Conservation (phyloP, 2,113 vertebrate species). For the Grantiella picta region DNA sequence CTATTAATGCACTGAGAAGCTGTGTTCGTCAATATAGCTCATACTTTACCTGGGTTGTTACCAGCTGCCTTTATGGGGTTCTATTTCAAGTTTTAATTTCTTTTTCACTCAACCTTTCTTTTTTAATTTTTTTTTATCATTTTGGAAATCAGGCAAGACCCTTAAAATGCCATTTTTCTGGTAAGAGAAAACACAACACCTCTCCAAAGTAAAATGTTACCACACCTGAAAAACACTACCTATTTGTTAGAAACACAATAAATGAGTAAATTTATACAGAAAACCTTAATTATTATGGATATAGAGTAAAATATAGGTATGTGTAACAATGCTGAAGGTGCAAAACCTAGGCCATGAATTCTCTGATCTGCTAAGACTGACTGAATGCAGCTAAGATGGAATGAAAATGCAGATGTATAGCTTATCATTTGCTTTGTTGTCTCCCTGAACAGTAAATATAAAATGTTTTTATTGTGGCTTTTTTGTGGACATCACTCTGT, state of each 20-base stretch:
- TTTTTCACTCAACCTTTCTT: neutral
- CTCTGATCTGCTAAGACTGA: neutral
- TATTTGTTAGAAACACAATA: neutral
- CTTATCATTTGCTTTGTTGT: neutral
- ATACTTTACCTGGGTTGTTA: neutral
- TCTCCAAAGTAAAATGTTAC: neutral
- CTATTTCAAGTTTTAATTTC: neutral
- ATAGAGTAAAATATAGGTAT: neutral
- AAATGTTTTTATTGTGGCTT: neutral
- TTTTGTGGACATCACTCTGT: neutral
- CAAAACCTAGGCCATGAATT: neutral
- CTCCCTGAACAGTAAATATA: neutral
- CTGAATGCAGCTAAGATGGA: neutral
- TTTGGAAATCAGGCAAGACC: neutral
- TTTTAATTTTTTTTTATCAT: neutral
- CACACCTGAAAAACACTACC: neutral
- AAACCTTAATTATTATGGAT: neutral
- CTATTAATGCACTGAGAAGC: neutral
- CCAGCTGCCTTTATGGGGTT: neutral
- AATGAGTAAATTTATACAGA: neutral
- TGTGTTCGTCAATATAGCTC: neutral
- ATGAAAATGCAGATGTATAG: neutral
- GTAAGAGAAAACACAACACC: neutral
- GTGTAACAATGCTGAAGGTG: neutral
- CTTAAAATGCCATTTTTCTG: neutral